Base-by-base conservation (phyloP, 2,888 invertebrate species). In the Subacronicta megacephala region DNA sequence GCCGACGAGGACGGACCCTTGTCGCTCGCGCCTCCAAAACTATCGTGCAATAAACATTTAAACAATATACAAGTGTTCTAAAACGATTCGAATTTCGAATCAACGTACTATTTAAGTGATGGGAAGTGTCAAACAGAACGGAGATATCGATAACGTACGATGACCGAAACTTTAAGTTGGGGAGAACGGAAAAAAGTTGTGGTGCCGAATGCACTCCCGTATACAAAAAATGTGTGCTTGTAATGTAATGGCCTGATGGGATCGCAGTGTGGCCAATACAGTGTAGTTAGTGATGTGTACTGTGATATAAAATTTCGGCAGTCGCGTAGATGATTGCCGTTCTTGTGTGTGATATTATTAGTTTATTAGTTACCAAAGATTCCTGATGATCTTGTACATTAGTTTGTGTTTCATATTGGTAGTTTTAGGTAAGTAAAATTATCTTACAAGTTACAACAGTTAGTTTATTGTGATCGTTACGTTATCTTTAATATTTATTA, bases 361-460 rank as follows among this genome's bases (percentile, higher is more conserved):
- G 92, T 91, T 93, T 90, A 92, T 90, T 93, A 93, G 91, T 93
- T 92, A 90, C 94, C 93, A 94, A 94, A 93, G 93, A 94, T 89
- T 94, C 94, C 93, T 93, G 86, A 94, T 94, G 94, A 93, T 94
- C 94, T 94, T 94, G 87, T 94, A 93, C 89, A 94, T 94, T 91
- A 93, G 90, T 90, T 90, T 94, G 91, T 94, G 94, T 92, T 94
- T 94, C 89, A 94, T 94, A 93, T 89, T 94, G 90, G 92, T 94
- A 93, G 94, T 94, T 88, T 92, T 94, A 94, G 94, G 94, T 94
- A 75, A 94, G 94, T 93, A 77, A 68, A 75, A 37, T 72, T 74
- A 68, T 73, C 57, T 66, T 72, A 58, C 40, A 63, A 31, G 31
- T 31, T 31, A 31, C 31, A 5, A 69, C 60, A 62, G 47, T 61